These are phyloP conservation scores for Bombus confusus DNA, from an alignment of 1,140 invertebrate species.

Conservation along the genomic window DNA sequence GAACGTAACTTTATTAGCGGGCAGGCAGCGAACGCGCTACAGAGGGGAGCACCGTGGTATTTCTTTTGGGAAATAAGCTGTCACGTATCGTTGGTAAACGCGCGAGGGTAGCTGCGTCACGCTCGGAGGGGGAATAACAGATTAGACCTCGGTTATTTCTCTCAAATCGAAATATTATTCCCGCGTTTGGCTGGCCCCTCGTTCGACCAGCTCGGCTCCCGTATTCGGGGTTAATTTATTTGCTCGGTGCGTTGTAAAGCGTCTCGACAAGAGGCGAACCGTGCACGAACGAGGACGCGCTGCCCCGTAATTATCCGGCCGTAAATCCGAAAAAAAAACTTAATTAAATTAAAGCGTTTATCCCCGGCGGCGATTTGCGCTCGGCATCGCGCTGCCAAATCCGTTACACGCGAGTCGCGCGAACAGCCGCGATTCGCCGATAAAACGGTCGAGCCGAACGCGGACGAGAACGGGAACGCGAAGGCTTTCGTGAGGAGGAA, in stretches of 20 bases:
- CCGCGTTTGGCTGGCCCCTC: constrained; percentile 21
- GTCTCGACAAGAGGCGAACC: neutral
- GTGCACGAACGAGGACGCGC: constrained; percentile 1
- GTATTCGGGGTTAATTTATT: constrained; percentile 38
- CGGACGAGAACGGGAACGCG: neutral
- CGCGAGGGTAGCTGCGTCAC: constrained; percentile 51
- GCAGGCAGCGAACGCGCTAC: neutral
- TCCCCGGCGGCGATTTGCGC: neutral
- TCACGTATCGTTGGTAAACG: constrained; percentile 62
- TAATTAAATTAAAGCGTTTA: constrained; percentile 35
- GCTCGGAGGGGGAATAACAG: constrained; percentile 54
- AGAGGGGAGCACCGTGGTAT: neutral
- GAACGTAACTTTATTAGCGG: constrained; percentile 47
- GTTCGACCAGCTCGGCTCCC: neutral
- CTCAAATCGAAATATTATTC: constrained; percentile 60
- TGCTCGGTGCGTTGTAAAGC: constrained; percentile 16
- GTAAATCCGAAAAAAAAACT: constrained; percentile 36
- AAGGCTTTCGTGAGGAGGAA: constrained; percentile 12
- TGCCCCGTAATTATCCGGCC: constrained; percentile 38
- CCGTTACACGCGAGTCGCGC: no score
- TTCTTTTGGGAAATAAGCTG: constrained; percentile 65
- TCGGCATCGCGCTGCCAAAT: no score
- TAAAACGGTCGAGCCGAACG: no score
- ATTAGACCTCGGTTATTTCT: constrained; percentile 62
- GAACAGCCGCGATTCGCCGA: no score